phyloP scores from a whole-genome alignment of 2,888 invertebrate genomes.

The Saturnia pavonia region DNA sequence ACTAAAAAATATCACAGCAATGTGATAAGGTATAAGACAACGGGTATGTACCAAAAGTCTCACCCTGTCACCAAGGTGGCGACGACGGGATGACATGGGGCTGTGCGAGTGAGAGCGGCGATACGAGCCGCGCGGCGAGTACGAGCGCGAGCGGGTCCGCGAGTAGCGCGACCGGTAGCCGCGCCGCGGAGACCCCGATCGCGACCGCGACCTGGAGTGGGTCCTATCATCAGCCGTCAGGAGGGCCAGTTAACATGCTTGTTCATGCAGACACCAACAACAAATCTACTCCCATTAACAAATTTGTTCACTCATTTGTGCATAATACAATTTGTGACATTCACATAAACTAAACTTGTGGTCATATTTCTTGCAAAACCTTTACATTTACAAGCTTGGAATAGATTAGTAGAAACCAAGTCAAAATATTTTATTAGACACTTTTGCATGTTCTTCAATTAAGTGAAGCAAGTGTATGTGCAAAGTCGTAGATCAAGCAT shows the following conservation, averaged over 20 bases:
- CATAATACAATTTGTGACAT: background rate
- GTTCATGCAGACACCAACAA: background rate
- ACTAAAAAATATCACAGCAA: constrained; percentile 17
- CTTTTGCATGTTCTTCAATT: too few relatives aligned
- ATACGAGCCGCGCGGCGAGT: constrained; percentile 83
- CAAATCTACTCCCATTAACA: background rate
- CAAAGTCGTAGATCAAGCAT: too few relatives aligned
- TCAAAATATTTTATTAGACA: background rate
- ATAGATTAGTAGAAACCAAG: background rate
- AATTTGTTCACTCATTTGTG: background rate
- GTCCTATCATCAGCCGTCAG: constrained; percentile 36
- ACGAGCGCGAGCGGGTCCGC: constrained; percentile 84
- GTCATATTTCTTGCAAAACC: background rate
- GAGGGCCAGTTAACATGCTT: constrained; percentile 30
- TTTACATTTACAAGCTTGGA: background rate
- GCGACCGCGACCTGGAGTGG: constrained; percentile 73
- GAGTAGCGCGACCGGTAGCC: constrained; percentile 82
- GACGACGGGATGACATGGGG: constrained; percentile 90
- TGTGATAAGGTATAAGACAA: constrained; percentile 20
- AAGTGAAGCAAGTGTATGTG: too few relatives aligned
- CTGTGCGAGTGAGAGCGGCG: constrained; percentile 87
- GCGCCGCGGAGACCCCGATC: constrained; percentile 82
- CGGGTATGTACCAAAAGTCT: constrained; percentile 37
- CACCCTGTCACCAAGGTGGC: constrained; percentile 89
- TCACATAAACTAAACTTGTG: background rate